These are phyloP conservation scores for Heliocidaris erythrogramma DNA, from an alignment of 35 echinoderm and acorn worm genomes.

Conservation along the genomic window DNA sequence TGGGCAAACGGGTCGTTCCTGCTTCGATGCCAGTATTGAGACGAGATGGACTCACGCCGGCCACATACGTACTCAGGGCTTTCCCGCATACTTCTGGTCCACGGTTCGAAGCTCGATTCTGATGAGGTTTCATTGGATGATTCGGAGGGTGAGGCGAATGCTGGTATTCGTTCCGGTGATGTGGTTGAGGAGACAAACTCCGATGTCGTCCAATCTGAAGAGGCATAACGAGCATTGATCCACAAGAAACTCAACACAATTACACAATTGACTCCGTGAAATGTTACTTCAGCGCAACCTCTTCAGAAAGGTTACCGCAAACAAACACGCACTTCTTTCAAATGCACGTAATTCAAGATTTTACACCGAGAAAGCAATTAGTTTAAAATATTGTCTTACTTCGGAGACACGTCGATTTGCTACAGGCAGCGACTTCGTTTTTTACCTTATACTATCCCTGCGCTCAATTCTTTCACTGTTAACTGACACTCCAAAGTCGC, in stretches of 20 bases:
- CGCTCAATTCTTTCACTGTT: not conserved
- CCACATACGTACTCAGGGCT: not conserved
- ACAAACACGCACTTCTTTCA: not conserved
- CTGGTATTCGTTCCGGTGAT: constrained; percentile 25
- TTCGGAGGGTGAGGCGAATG: constrained; percentile 44
- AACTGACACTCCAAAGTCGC: not conserved
- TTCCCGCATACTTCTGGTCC: constrained; percentile 14
- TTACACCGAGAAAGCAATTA: not conserved
- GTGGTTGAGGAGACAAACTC: constrained; percentile 46
- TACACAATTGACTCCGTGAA: not conserved
- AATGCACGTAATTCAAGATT: not conserved
- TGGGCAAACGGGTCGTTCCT: constrained; percentile 10
- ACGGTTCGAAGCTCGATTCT: not conserved
- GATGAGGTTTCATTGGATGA: not conserved
- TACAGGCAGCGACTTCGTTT: not conserved
- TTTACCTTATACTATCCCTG: not conserved
- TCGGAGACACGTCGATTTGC: not conserved
- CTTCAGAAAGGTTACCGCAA: not conserved
- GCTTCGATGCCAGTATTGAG: not conserved
- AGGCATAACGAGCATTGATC: constrained; percentile 40
- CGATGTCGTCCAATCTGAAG: constrained; percentile 10
- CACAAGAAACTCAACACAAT: not conserved
- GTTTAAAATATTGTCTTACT: not conserved
- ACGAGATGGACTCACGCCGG: not conserved
- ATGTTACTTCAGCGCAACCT: not conserved